phyloP scores from a whole-genome alignment of 2,888 invertebrate genomes.

The Alviniconcha strummeri region DNA sequence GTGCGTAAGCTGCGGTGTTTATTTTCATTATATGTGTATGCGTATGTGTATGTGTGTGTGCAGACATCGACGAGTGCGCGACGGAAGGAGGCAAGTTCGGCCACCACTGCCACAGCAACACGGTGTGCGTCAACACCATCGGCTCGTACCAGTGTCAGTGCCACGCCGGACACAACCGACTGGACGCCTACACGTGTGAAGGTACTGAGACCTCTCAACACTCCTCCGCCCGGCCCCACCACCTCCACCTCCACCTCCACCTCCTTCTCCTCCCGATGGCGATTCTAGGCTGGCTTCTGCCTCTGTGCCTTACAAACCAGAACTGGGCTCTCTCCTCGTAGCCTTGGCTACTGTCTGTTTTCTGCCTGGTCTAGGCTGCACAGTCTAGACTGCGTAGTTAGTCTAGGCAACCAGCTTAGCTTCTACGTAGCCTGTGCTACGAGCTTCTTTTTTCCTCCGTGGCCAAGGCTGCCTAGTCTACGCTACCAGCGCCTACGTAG shows the following conservation, averaged over 20 bases:
- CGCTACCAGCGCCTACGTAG: too few relatives aligned
- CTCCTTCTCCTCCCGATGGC: conserved; percentile 13
- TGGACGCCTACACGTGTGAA: conserved; percentile 60
- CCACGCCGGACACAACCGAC: conserved; percentile 82
- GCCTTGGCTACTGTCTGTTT: too few relatives aligned
- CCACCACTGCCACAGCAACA: conserved; percentile 90
- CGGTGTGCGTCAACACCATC: conserved; percentile 86
- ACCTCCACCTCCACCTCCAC: conserved; percentile 3
- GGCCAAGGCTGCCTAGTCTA: too few relatives aligned
- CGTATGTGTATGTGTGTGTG: conserved; percentile 6
- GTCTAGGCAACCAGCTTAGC: too few relatives aligned
- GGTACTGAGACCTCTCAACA: conserved; percentile 46
- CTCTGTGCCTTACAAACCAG: conserved; percentile 17
- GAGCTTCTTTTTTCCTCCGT: too few relatives aligned
- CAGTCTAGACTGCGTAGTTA: too few relatives aligned
- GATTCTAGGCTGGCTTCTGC: conserved; percentile 11
- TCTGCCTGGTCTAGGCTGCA: background rate
- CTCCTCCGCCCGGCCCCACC: conserved; percentile 20
- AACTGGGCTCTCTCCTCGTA: background rate
- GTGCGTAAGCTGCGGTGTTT: background rate
- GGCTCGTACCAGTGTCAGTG: conserved; percentile 91
- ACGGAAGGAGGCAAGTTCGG: conserved; percentile 78
- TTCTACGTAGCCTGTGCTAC: too few relatives aligned
- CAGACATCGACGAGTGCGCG: conserved; percentile 91
- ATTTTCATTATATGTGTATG: background rate